Evolutionary conservation across 2,888 invertebrate genomes (phyloP), one percentile per base, ranked within the genome.

Genomic region (Myopa tessellatipennis): DNA sequence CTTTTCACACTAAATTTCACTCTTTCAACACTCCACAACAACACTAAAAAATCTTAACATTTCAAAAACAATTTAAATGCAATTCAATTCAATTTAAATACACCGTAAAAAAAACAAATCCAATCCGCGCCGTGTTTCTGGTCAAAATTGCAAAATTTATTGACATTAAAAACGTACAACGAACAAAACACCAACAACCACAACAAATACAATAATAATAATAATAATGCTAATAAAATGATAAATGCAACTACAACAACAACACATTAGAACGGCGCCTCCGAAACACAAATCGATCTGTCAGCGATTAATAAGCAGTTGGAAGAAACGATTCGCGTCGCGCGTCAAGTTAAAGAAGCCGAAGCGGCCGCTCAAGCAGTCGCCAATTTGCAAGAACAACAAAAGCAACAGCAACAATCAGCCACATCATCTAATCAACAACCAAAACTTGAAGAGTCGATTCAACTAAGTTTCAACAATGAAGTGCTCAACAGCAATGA

Each of bases 291-390:
- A 84, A 87, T 89, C 83, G 89, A 89, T 85, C 82, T 89, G 79
- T 86, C 88, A 80, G 88, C 88, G 69, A 85, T 89, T 79, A 89
- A 88, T 82, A 88, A 89, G 81, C 89, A 89, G 85, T 83, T 89
- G 79, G 88, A 89, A 80, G 88, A 89, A 81, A 88, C 89, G 77
- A 89, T 89, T 79, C 87, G 89, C 72, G 90, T 90, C 77, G 90
- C 89, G n/a, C 86, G 89, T 76, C 89, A 89, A 83, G 88, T 88
- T 16, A 87, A 87, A 78, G 88, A 87, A 81, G 88, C 88, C 16
- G 87, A 89, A 77, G 85, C 85, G 38, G 85, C 85, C 16, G 87
- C 87, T 12, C 83, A 83, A 76, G 85, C 86, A 34, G 83, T 84
- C 58, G 79, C 80, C 6, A 81, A 80, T 65, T 79, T 81, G 34